A percentile compares a stretch with the other conserved stretches of the same genome.
Evolutionary conservation across 2,113 vertebrate species (phyloP).

Genomic region (Rhombomys opimus): DNA sequence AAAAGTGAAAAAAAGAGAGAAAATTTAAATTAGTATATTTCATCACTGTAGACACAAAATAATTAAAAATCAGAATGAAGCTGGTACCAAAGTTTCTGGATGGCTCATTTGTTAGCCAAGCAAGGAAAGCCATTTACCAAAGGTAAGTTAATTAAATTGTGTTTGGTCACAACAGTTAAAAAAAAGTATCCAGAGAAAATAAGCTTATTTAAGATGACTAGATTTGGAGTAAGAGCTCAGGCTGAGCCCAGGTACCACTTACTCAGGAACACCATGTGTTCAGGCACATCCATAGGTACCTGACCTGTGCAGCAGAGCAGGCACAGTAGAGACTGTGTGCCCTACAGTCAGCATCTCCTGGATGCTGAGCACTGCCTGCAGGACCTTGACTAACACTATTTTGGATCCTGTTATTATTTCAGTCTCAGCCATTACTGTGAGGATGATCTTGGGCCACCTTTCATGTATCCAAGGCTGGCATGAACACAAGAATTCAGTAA

Average conservation of each 20-base stretch:
- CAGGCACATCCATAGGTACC: neutral
- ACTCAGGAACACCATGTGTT: neutral
- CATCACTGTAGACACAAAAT: constrained; percentile 38
- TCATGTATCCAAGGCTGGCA: neutral
- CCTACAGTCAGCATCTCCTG: neutral
- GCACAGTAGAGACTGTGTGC: neutral
- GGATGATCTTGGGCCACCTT: neutral
- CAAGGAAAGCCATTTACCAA: constrained; percentile 45
- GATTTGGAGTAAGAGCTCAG: neutral
- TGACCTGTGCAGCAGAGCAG: neutral
- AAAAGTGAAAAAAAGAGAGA: constrained; percentile 7
- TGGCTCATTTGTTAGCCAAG: constrained; percentile 51
- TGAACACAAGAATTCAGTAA: neutral
- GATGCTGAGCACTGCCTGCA: neutral
- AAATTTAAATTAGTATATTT: neutral
- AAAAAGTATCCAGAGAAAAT: constrained; percentile 41
- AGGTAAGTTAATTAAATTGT: constrained; percentile 57
- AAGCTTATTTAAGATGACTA: constrained; percentile 50
- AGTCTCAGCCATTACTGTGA: neutral
- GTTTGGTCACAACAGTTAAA: constrained; percentile 38
- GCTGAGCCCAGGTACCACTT: neutral
- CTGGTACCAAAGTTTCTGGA: constrained; percentile 12
- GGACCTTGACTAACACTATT: neutral
- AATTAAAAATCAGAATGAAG: constrained; percentile 2
- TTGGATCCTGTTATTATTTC: neutral